Evolutionary conservation across 2,888 invertebrate genomes (phyloP).

Genomic region (Onthophagus sagittarius): DNA sequence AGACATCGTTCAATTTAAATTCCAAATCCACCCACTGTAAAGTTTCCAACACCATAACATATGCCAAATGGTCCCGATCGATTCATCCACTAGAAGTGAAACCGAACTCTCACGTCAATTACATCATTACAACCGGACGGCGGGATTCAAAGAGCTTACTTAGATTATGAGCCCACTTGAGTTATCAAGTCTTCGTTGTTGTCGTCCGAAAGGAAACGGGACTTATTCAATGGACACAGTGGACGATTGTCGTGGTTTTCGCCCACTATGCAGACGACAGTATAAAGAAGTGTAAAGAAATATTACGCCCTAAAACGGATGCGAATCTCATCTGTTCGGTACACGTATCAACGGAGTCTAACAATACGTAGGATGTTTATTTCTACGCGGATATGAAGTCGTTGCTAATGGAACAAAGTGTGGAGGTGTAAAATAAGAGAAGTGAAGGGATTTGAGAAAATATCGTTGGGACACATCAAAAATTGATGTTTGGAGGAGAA

Average conservation of each 20-base stretch:
- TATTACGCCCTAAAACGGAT: background rate
- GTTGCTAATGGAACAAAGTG: background rate
- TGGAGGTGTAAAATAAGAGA: background rate
- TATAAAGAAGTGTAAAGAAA: background rate
- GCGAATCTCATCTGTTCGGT: background rate
- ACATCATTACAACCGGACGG: conserved; percentile 1
- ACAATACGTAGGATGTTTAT: background rate
- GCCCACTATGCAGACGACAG: background rate
- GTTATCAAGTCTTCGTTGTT: background rate
- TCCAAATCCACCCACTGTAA: background rate
- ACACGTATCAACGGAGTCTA: background rate
- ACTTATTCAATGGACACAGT: background rate
- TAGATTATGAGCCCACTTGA: conserved; percentile 4
- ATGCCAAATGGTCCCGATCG: background rate
- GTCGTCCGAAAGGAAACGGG: background rate
- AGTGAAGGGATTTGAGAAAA: background rate
- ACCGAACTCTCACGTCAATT: conserved; percentile 9
- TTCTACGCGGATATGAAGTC: background rate
- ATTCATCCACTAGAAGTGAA: background rate
- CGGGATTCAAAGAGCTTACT: background rate
- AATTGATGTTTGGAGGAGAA: too few relatives aligned
- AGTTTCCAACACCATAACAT: background rate
- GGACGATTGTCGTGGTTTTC: background rate
- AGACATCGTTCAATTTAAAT: background rate
- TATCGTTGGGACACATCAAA: background rate